Conservation (phyloP, 2,797 vertebrate genomes). For the Brachyrhaphis roseni region DNA sequence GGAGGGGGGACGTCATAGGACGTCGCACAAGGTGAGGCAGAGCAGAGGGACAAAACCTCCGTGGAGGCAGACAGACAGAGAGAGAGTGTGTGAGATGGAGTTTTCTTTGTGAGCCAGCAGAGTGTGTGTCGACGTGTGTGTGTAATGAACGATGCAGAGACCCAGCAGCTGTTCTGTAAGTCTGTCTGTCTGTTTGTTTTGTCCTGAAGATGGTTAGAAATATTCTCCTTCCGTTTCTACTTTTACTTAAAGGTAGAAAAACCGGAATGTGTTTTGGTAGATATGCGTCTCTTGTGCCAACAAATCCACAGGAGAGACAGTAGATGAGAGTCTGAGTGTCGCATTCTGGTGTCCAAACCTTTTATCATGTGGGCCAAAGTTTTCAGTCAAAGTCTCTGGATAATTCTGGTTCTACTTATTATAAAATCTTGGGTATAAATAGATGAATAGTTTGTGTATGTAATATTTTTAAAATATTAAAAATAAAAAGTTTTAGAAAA, state of each 20-base stretch:
- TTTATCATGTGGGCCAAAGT: no score
- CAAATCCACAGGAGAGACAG: no score
- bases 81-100: not conserved
- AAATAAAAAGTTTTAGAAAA: no score
- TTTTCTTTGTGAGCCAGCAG: not conserved
- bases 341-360: no score
- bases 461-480: no score
- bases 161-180: conserved; percentile 75
- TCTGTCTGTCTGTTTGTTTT: conserved; percentile 27
- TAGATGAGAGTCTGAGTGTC: no score
- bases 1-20: conserved; percentile 44
- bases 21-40: conserved; percentile 18
- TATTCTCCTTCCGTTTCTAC: conserved; percentile 10
- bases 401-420: no score
- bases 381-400: no score
- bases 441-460: no score
- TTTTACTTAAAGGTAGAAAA: not conserved
- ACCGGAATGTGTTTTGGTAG: no score
- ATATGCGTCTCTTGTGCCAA: no score
- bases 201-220: conserved; percentile 37
- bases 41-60: conserved; percentile 27
- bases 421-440: no score
- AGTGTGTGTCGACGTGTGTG: conserved; percentile 10
- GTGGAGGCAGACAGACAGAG: conserved; percentile 9
- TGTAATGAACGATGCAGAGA: conserved; percentile 62